Evolutionary conservation across 2,113 vertebrate species (phyloP), one percentile per base, ranked within the genome.

Genomic region (Todiramphus saurophagus): DNA sequence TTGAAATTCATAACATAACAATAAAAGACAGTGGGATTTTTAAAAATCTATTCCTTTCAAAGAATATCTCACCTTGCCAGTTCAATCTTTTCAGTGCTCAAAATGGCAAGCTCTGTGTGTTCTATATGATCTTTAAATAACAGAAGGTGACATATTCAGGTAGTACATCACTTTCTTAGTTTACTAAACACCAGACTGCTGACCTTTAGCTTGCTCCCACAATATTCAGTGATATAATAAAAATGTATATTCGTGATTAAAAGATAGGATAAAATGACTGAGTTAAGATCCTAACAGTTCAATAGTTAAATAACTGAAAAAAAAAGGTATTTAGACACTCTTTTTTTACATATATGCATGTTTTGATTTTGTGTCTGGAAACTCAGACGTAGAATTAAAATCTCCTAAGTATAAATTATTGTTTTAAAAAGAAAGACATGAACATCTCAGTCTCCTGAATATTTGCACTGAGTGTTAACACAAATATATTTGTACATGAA

Each of bases 401-500:
- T 77, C n/a, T 69, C 31, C 20, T 44, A 66, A 2, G 0, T 73
- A 76, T 59, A 63, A 82, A 88, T 88, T 44, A 20, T 41, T 80
- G 21, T 43, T 92, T 94, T 70, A n/a, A 60, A 93, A 88, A 77
- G 58, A 94, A 58, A 72, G 27, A 37, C 44, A 72, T 20, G 39
- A 60, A 58, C 18, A 75, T 64, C 43, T 90, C 75, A 67, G 41
- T 70, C 51, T 88, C 33, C 64, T 50, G 60, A 76, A 89, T 92
- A 87, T 89, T 94, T 95, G 48, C 62, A 69, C 39, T 70, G 63
- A n/a, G 30, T 85, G 77, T 81, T 93, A 96, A 44, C 69, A 87
- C 81, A 94, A 92, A 87, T 91, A 59, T 91, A 94, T 94, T 93
- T 95, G 55, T 95, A 84, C 64, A 78, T 94, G 93, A 96, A 97